Conservation (phyloP, 2,888 invertebrate species). For the Mamestra brassicae region DNA sequence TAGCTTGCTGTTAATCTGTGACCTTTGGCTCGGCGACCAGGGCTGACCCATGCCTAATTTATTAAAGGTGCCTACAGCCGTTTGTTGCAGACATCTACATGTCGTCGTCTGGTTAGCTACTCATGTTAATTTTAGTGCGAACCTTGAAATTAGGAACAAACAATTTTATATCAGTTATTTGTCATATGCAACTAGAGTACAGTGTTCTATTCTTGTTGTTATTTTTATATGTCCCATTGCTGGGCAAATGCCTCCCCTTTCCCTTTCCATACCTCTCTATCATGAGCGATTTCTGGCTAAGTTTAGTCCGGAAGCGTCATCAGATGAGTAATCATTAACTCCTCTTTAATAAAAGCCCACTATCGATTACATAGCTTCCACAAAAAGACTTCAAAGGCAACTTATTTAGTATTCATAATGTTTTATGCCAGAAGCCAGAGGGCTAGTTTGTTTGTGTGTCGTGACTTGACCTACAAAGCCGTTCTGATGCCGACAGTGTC, state of each 20-base stretch:
- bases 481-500: conserved; percentile 69
- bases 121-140: conserved; percentile 58
- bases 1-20: conserved; percentile 86
- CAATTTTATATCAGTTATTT: too few species aligned
- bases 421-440: conserved; percentile 69
- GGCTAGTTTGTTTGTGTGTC: conserved; percentile 67
- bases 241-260: too few species aligned
- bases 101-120: conserved; percentile 60
- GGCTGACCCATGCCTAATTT: conserved; percentile 84
- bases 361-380: conserved; percentile 19
- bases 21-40: conserved; percentile 82
- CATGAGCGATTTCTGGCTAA: too few species aligned
- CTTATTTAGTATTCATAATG: conserved; percentile 72
- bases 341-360: neutral
- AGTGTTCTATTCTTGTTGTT: too few species aligned
- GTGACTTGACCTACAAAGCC: conserved; percentile 76
- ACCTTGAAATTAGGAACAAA: conserved; percentile 20
- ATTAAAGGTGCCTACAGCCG: conserved; percentile 79
- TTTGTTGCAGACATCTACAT: conserved; percentile 70
- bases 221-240: too few species aligned
- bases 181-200: neutral
- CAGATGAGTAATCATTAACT: neutral
- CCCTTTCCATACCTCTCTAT: too few species aligned
- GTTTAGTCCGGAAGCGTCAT: too few species aligned
- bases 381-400: conserved; percentile 20